These are phyloP conservation scores for Merodon equestris DNA, from an alignment of 2,888 invertebrate species.

Conservation along the genomic window DNA sequence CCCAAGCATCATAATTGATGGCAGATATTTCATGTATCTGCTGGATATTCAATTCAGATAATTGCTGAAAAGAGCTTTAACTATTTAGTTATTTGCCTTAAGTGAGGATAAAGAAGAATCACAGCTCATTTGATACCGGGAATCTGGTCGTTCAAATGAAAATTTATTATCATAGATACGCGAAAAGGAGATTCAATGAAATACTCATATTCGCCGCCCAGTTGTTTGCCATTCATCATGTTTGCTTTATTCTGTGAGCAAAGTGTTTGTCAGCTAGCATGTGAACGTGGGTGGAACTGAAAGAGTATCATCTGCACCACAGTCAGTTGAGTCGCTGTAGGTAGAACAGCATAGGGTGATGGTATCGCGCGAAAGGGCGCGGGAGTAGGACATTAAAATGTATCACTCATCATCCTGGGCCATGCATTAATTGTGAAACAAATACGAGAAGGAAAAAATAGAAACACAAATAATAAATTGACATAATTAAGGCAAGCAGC, in stretches of 20 bases:
- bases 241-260: constrained; percentile 21
- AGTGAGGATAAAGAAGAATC: constrained; percentile 22
- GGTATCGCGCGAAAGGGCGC: neutral
- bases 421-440: constrained; percentile 46
- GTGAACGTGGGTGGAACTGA: constrained; percentile 43
- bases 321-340: constrained; percentile 27
- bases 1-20: constrained; percentile 38
- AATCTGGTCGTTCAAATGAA: constrained; percentile 46
- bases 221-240: constrained; percentile 57
- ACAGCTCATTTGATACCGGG: constrained; percentile 40
- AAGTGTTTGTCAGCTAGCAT: constrained; percentile 41
- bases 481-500: constrained; percentile 61
- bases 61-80: constrained; percentile 7
- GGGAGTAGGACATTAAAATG: constrained; percentile 17
- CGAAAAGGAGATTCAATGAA: constrained; percentile 21
- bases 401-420: constrained; percentile 43
- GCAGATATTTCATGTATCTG: constrained; percentile 47
- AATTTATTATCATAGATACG: constrained; percentile 44
- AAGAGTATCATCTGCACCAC: constrained; percentile 45
- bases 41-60: constrained; percentile 39
- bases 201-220: constrained; percentile 33
- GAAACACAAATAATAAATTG: constrained; percentile 60
- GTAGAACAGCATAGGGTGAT: constrained; percentile 33
- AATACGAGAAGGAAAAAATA: constrained; percentile 8
- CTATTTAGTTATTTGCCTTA: constrained; percentile 33